Evolutionary conservation across 2,888 invertebrate genomes (phyloP).

Genomic region (Lottia gigantea): DNA sequence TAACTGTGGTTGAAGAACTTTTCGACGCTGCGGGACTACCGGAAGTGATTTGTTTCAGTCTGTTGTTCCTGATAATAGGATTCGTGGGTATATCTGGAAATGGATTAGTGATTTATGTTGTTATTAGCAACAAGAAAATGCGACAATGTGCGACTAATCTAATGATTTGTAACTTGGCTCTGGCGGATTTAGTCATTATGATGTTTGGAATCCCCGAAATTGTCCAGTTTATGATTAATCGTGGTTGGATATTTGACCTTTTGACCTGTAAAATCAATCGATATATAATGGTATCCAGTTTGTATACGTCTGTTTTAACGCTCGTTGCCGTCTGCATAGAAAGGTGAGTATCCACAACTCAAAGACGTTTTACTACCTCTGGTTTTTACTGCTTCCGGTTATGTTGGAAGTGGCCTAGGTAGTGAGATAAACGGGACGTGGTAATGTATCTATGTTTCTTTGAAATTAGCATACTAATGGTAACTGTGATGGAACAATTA

Average conservation of each 20-base stretch:
- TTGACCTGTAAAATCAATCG: conserved; percentile 63
- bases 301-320: conserved; percentile 69
- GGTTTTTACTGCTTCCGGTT: no score
- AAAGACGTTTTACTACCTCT: no score
- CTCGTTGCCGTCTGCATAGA: conserved; percentile 69
- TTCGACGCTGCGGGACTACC: conserved; percentile 21
- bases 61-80: conserved; percentile 61
- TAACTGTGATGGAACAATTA: no score
- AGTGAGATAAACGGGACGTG: no score
- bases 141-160: conserved; percentile 65
- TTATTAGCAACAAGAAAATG: conserved; percentile 65
- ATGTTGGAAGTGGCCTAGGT: no score
- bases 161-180: conserved; percentile 64
- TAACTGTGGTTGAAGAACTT: no score
- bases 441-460: no score
- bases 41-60: conserved; percentile 42
- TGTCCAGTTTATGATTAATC: conserved; percentile 63
- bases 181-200: conserved; percentile 67
- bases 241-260: conserved; percentile 59
- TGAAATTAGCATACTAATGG: no score
- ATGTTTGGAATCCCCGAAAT: conserved; percentile 67
- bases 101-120: conserved; percentile 64
- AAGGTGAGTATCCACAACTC: conserved; percentile 37
- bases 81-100: conserved; percentile 65
- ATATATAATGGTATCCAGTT: conserved; percentile 66